phyloP scores from a whole-genome alignment of 2,888 invertebrate species.

The Calameuta filiformis region DNA sequence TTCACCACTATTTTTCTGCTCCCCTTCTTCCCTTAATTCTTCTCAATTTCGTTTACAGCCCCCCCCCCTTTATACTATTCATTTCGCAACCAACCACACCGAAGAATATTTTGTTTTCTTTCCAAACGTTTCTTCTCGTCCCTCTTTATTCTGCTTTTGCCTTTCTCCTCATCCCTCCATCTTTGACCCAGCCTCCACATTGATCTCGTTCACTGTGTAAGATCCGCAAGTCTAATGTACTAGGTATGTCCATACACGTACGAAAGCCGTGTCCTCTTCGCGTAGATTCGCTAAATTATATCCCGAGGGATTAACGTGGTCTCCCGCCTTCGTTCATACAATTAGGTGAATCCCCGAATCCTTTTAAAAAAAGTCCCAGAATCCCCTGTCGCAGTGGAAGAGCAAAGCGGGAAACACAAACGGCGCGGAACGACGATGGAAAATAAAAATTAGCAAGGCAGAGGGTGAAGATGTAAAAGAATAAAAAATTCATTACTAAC shows the following conservation, averaged over 20 bases:
- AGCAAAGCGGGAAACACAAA: too few species aligned
- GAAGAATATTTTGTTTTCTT: slow-evolving; percentile 8
- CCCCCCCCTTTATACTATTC: background rate
- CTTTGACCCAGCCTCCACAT: slow-evolving; percentile 10
- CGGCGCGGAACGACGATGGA: too few species aligned
- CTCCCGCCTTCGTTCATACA: slow-evolving; percentile 12
- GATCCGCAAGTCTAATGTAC: background rate
- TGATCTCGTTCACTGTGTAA: background rate
- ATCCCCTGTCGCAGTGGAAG: background rate
- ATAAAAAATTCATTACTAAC: slow-evolving; percentile 10
- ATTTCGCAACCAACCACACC: slow-evolving; percentile 4
- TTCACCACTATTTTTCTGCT: background rate
- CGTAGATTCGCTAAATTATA: background rate
- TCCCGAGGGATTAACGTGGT: background rate
- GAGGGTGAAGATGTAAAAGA: background rate
- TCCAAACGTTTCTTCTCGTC: background rate
- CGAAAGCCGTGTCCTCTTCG: background rate
- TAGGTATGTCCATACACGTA: background rate
- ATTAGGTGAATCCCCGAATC: slow-evolving; percentile 10
- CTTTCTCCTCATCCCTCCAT: slow-evolving; percentile 7
- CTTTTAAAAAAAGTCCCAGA: background rate
- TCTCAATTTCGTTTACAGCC: slow-evolving; percentile 1
- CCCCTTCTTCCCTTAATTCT: slow-evolving; percentile 12
- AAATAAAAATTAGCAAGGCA: too few species aligned
- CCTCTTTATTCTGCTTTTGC: slow-evolving; percentile 1